These are phyloP conservation scores for Dorcus parallelipipedus DNA, from an alignment of 2,888 invertebrate genomes.

Conservation along the genomic window DNA sequence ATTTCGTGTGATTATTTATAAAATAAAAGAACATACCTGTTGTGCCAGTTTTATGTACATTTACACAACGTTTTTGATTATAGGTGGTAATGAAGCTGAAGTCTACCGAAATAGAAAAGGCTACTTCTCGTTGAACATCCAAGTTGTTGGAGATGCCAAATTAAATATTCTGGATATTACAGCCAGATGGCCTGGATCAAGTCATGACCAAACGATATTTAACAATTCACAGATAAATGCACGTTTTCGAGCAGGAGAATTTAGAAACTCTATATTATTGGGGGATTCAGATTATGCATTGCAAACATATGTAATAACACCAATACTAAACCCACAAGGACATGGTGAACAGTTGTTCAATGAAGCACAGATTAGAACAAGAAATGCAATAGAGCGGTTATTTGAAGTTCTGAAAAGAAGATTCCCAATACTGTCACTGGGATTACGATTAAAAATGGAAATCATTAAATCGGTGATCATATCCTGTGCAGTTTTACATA, in stretches of 20 bases:
- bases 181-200: conserved; percentile 32
- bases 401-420: conserved; percentile 18
- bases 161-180: conserved; percentile 17
- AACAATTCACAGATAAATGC: conserved; percentile 28
- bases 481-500: conserved; percentile 8
- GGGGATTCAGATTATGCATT: conserved; percentile 32
- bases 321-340: conserved; percentile 12
- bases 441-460: conserved; percentile 20
- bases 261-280: conserved; percentile 18
- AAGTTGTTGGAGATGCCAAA: conserved; percentile 23
- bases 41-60: too few species aligned
- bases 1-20: background rate
- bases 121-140: conserved; percentile 29
- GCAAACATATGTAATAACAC: conserved; percentile 18
- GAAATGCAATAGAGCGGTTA: conserved; percentile 25
- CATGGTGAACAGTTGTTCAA: conserved; percentile 17
- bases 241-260: conserved; percentile 21
- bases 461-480: conserved; percentile 5
- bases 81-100: conserved; percentile 23
- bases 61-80: too few species aligned
- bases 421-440: conserved; percentile 27
- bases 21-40: background rate
- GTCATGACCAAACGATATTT: conserved; percentile 35
- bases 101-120: conserved; percentile 27
- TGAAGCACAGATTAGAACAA: conserved; percentile 18